Conservation (phyloP, 2,888 invertebrate species). For the Buathra laborator region DNA sequence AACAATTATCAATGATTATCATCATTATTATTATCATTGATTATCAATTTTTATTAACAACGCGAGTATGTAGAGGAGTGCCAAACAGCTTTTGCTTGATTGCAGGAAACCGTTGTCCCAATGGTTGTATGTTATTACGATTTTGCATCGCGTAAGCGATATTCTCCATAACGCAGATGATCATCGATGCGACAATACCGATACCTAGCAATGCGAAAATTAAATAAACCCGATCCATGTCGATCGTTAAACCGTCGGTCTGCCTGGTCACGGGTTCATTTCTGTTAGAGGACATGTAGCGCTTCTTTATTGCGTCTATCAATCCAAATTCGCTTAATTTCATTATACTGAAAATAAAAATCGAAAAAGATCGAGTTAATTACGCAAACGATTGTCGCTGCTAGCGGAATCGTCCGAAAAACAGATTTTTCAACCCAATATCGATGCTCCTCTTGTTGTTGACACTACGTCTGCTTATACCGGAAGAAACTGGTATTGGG, state of each 20-base stretch:
- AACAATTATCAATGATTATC: too few relatives aligned
- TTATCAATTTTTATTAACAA: too few relatives aligned
- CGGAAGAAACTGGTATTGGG: slow-evolving; percentile 23
- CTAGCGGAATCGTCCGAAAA: background rate
- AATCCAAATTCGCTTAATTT: slow-evolving; percentile 62
- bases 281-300: slow-evolving; percentile 23
- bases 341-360: slow-evolving; percentile 47
- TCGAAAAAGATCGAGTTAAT: background rate
- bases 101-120: too few relatives aligned
- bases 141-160: slow-evolving; percentile 18
- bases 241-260: slow-evolving; percentile 55
- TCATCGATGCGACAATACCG: slow-evolving; percentile 62
- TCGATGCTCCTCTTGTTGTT: slow-evolving; percentile 44
- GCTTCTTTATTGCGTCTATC: slow-evolving; percentile 53
- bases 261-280: slow-evolving; percentile 1
- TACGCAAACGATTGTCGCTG: background rate
- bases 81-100: too few relatives aligned
- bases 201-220: slow-evolving; percentile 64
- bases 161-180: slow-evolving; percentile 66
- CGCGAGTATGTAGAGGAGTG: too few relatives aligned
- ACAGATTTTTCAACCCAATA: slow-evolving; percentile 42
- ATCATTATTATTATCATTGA: too few relatives aligned
- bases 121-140: too few relatives aligned
- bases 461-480: slow-evolving; percentile 43
- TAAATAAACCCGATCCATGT: slow-evolving; percentile 67